These are phyloP conservation scores for Coptodon bakossiorum DNA, from an alignment of 2,113 vertebrate genomes.

Conservation along the genomic window DNA sequence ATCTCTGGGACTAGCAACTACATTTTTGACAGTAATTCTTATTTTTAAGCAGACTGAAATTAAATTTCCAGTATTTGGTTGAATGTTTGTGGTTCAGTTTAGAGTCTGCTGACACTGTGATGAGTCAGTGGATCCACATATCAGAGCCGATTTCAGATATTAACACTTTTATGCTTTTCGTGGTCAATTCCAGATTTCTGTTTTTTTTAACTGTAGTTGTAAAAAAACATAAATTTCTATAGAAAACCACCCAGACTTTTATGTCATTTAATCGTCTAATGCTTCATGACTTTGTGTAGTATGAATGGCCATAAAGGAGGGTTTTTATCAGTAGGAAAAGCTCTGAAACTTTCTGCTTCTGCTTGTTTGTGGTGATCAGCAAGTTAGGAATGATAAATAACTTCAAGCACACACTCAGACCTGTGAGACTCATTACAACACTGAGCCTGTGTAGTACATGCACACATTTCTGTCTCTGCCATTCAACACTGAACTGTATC, in stretches of 20 bases:
- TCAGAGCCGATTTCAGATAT: neutral
- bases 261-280: neutral
- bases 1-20: neutral
- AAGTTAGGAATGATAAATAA: neutral
- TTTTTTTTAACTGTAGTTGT: neutral
- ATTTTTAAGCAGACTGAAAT: neutral
- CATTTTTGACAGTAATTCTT: rapidly evolving
- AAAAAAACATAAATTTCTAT: neutral
- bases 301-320: neutral
- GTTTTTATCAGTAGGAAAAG: neutral
- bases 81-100: neutral
- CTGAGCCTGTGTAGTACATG: rapidly evolving
- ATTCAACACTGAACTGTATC: neutral
- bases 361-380: neutral
- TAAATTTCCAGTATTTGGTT: neutral
- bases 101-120: neutral
- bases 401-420: neutral
- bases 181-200: neutral
- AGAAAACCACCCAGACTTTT: neutral
- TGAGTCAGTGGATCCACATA: neutral
- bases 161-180: neutral
- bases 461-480: neutral
- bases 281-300: neutral
- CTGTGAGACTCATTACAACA: neutral
- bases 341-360: neutral